phyloP scores from a whole-genome alignment of 1,140 invertebrate species.

The Drosophila arizonae region DNA sequence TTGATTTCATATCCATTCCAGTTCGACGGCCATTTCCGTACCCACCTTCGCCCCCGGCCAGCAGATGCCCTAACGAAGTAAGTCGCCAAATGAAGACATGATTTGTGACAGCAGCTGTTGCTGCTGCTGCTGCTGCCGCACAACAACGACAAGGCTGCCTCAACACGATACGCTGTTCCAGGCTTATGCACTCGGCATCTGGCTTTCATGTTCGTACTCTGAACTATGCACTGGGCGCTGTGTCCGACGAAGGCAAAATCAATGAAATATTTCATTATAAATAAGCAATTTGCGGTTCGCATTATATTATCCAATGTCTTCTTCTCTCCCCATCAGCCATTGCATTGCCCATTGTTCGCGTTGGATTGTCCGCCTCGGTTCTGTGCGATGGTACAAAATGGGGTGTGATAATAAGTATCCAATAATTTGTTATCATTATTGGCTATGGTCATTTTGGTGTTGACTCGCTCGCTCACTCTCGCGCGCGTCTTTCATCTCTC shows the following conservation, averaged over 20 bases:
- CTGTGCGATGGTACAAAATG: conserved; percentile 53
- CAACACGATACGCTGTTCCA: background rate
- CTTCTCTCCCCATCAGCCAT: conserved; percentile 3
- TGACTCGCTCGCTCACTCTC: background rate
- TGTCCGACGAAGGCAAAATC: conserved; percentile 48
- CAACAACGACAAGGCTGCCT: background rate
- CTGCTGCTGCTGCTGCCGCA: conserved; percentile 27
- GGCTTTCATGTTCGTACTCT: background rate
- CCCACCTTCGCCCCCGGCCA: conserved; percentile 4
- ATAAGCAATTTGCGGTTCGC: conserved; percentile 31
- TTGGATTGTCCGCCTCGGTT: conserved; percentile 51
- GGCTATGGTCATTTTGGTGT: conserved; percentile 52
- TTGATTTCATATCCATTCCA: conserved; percentile 73
- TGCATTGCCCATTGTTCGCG: conserved; percentile 12
- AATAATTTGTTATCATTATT: conserved; percentile 81
- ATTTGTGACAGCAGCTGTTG: conserved; percentile 56
- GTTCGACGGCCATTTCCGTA: conserved; percentile 56
- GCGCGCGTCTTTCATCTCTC: background rate
- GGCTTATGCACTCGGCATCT: conserved; percentile 23
- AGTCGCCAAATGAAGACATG: conserved; percentile 53
- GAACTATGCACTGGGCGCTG: background rate
- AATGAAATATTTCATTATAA: conserved; percentile 68
- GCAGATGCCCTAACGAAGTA: background rate
- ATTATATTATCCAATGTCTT: conserved; percentile 9
- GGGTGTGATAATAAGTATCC: conserved; percentile 71